Evolutionary conservation across 2,113 vertebrate species (phyloP).

Genomic region (Salminus brasiliensis): DNA sequence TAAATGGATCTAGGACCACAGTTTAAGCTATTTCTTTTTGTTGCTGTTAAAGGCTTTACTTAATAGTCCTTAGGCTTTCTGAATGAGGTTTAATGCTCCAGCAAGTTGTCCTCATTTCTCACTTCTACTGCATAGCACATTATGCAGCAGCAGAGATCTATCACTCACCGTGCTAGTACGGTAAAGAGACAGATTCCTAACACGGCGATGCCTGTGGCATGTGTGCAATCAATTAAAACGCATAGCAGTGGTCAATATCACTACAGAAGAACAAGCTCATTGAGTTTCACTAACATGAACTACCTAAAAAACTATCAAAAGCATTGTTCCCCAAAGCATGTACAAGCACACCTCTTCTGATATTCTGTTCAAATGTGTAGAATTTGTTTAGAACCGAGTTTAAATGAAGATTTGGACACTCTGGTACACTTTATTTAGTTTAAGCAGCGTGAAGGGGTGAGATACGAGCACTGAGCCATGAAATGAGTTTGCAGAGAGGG

Average conservation of each 20-base stretch:
- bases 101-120: not conserved
- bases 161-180: not conserved
- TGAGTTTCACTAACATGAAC: not conserved
- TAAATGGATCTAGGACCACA: no score
- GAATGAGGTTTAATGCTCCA: not conserved
- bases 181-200: not conserved
- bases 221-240: not conserved
- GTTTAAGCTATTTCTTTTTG: no score
- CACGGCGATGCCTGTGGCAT: not conserved
- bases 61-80: not conserved
- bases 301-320: not conserved
- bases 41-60: no score
- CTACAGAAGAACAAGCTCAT: not conserved
- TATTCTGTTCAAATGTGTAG: not conserved
- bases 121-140: not conserved
- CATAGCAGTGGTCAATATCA: not conserved
- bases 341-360: not conserved
- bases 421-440: not conserved
- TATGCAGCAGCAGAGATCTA: not conserved
- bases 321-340: not conserved
- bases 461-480: not conserved
- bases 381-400: not conserved
- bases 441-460: not conserved
- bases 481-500: slow-evolving; percentile 20
- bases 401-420: not conserved